Evolutionary conservation across 2,888 invertebrate species (phyloP), one percentile per base, ranked within the genome.

Genomic region (Dynastes maya): DNA sequence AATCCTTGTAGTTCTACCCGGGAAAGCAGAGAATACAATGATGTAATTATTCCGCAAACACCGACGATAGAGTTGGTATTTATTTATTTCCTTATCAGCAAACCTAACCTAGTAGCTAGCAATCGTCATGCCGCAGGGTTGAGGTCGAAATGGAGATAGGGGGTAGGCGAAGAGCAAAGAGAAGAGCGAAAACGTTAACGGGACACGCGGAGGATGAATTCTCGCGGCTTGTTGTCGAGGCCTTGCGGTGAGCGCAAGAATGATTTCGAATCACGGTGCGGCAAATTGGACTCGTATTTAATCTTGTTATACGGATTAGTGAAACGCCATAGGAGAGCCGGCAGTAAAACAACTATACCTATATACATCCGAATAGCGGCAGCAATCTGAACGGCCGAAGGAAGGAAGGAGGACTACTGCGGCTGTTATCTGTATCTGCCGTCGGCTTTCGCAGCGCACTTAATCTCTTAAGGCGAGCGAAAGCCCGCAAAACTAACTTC

Each of bases 271-370:
- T 88, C 89, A 89, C 89, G 88, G 88, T 87, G 89, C 90, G 89
- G 89, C 88, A 89, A 89, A 89, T 90, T 89, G 89, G 88, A 89
- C 88, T 88, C 89, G 89, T 89, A 89, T 89, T 89, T 90, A 89
- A 89, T 89, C 89, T 89, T 89, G 89, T 89, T 90, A 89, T 89
- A 89, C 86, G 89, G 89, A 89, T 89, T 89, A 89, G 87, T 86
- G 87, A 80, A 16, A n/a, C n/a, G 64, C 32, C 32, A 37, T 11
- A 32, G 13, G 13, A 37, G 29, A 9, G 77, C 81, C 16, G 22
- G 22, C 55, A n/a, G 55, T 22, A 58, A 16, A 58, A 58, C 55
- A 16, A 22, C 8, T 58, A 58, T 16, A 58, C 16, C 8, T 58
- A 22, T 58, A 58, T 16, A 58, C 16, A 58, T 58, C 16, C 5